Evolutionary conservation across 2,113 vertebrate species (phyloP).

Genomic region (Eupsittula cactorum): DNA sequence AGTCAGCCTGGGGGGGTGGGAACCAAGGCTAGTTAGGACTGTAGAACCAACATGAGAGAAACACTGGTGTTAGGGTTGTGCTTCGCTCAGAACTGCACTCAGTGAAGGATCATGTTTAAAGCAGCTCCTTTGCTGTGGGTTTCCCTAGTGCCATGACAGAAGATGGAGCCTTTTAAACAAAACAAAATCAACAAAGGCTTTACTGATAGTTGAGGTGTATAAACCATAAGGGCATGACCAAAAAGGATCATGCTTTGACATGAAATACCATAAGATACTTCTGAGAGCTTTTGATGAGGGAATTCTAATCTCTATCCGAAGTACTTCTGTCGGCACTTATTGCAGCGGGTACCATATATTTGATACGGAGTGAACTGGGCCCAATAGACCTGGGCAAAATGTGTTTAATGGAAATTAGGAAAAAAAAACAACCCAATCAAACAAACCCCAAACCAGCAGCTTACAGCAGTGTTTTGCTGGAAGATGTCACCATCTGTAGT

Average conservation of each 20-base stretch:
- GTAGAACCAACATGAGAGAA: neutral
- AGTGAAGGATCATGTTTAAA: neutral
- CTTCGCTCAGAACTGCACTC: fast-evolving
- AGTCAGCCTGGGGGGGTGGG: neutral
- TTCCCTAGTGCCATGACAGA: neutral
- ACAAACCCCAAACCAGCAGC: neutral
- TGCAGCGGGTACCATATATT: neutral
- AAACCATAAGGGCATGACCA: neutral
- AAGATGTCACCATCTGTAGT: neutral
- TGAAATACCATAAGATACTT: neutral
- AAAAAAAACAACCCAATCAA: fast-evolving
- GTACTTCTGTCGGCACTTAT: neutral
- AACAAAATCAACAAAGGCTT: neutral
- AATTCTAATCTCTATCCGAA: neutral
- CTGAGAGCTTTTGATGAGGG: neutral
- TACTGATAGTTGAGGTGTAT: neutral
- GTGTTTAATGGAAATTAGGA: neutral
- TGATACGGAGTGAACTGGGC: neutral
- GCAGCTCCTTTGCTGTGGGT: neutral
- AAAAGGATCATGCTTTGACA: neutral
- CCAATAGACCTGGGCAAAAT: neutral
- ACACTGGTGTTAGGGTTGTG: fast-evolving
- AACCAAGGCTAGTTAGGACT: neutral
- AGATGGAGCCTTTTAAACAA: neutral
- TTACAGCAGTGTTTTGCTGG: neutral